A percentile compares a stretch with the other conserved stretches of the same genome.
phyloP scores from a whole-genome alignment of 2,888 invertebrate species.

The Pollenia angustigena region DNA sequence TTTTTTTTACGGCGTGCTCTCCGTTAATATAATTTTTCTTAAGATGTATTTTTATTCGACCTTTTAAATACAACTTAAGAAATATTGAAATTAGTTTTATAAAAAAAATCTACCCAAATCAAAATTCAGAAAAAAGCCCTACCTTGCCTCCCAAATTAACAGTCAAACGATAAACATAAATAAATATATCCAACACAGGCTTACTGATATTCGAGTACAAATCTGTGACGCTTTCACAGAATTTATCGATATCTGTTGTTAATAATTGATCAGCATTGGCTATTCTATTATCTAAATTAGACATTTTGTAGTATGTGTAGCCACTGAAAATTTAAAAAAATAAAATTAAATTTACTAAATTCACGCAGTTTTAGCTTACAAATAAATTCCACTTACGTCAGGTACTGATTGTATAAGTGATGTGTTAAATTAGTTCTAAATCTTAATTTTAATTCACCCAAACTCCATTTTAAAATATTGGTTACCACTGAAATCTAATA shows the following conservation, averaged over 20 bases:
- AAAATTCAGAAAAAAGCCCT: conserved; percentile 51
- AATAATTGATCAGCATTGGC: conserved; percentile 97
- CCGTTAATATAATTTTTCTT: too few relatives aligned
- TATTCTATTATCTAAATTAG: conserved; percentile 97
- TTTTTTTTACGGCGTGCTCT: too few relatives aligned
- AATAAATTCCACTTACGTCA: conserved; percentile 88
- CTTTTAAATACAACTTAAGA: too few relatives aligned
- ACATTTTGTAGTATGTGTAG: conserved; percentile 98
- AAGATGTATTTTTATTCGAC: too few relatives aligned
- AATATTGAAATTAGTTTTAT: background rate
- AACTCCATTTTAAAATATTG: conserved; percentile 96
- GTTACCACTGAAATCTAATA: conserved; percentile 95
- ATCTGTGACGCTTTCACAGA: conserved; percentile 97
- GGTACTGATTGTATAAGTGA: conserved; percentile 94
- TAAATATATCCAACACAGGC: conserved; percentile 96
- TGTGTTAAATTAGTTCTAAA: conserved; percentile 95
- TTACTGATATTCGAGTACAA: conserved; percentile 98
- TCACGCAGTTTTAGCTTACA: background rate
- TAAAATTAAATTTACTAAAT: background rate
- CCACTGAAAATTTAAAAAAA: conserved; percentile 86
- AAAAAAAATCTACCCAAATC: background rate
- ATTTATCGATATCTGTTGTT: conserved; percentile 98
- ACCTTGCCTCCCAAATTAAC: conserved; percentile 93
- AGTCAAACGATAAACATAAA: conserved; percentile 96
- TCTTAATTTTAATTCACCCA: conserved; percentile 96